Base-by-base conservation (phyloP, 2,113 vertebrate species). In the Prunella fulvescens region DNA sequence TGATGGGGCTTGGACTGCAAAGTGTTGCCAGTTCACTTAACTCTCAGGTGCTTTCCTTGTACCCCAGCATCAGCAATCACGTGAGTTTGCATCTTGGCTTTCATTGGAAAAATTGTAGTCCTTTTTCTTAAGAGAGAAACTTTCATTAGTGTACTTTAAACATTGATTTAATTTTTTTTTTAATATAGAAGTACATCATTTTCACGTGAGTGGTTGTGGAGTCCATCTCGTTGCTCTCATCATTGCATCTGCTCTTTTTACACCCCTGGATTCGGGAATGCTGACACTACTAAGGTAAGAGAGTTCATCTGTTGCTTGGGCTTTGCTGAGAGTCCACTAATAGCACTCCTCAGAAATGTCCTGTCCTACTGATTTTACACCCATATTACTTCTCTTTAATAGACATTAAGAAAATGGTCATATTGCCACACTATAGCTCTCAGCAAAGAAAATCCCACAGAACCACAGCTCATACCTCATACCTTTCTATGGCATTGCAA, bases 141-240 rank as follows among this genome's bases (percentile, higher is more conserved):
- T 61, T 89, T 23, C 57, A 39, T 31, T 42, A 26, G 10, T 64
- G 12, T 64, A 65, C 20, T 28, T 23, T 73, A 18, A 57, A 66
- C 5, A 4, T 6, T 37, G 3, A 6, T 69, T 51, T 33, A 28
- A 8, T 12, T 6, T 42, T 61, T 45, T 66, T 47, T 31, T 51
- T 4, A 5, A 8, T 29, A 14, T 19, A 58, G 48, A 47, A 50
- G 51, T 25, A 33, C 3, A 25, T 28, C 0, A 5, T 29, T 70
- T 79, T 64, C 6, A 22, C 0, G 0, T 44, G 53, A 1, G 0
- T 35, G 37, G 26, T 47, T 58, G 25, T 4, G 0, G 39, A 66
- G 22, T 62, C 57, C 0, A 0, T 60, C 51, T 56, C 10, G 0
- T 40, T 37, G 28, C 8, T 82, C 7, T 79, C 37, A 10, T 45